Conservation (phyloP, 2,113 vertebrate species). For the Morphnarchus princeps region DNA sequence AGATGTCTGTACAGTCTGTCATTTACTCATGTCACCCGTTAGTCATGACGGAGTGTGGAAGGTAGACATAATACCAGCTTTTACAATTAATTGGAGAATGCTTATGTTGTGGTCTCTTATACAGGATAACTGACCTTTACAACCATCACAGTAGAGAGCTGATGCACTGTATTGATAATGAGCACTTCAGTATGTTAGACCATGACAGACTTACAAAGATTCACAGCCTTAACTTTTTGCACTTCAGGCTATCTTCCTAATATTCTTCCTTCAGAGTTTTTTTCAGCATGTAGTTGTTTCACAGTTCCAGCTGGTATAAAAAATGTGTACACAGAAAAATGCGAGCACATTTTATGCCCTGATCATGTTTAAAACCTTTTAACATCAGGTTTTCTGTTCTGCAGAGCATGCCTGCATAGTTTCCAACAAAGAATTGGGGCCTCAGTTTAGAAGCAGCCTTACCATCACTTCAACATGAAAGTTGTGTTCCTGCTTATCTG, state of each 20-base stretch:
- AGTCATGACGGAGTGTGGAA: neutral
- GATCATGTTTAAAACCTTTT: neutral
- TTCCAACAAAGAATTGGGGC: neutral
- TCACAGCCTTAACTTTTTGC: neutral
- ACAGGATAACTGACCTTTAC: slow-evolving; percentile 27
- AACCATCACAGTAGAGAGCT: neutral
- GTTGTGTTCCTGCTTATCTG: neutral
- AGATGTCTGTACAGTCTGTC: slow-evolving; percentile 9
- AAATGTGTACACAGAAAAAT: neutral
- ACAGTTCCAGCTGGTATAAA: neutral
- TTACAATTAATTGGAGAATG: slow-evolving; percentile 4
- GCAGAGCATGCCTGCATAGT: neutral
- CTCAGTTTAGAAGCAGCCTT: neutral
- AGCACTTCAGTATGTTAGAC: neutral
- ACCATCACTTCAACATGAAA: neutral
- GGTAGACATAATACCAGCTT: neutral
- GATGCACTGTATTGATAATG: neutral
- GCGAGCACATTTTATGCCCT: neutral
- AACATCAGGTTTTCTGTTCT: neutral
- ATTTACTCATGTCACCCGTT: neutral
- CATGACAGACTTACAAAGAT: neutral
- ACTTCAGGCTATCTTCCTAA: neutral
- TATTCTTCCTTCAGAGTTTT: neutral
- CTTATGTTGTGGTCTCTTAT: neutral
- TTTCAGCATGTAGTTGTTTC: neutral